phyloP scores from a whole-genome alignment of 1,140 invertebrate genomes.

The Mercenaria mercenaria region DNA sequence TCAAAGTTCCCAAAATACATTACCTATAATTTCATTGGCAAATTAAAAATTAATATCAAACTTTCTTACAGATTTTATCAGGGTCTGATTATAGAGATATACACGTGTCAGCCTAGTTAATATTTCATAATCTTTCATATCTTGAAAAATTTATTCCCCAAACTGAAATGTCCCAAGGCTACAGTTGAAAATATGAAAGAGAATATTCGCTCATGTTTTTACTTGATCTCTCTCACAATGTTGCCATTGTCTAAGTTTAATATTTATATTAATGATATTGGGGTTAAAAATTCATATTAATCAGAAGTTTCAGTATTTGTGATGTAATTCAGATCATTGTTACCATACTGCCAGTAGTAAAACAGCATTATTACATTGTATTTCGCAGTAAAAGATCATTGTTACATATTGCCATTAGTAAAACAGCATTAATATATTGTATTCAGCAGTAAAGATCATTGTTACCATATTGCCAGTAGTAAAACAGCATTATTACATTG shows the following conservation, averaged over 20 bases:
- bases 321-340: no score
- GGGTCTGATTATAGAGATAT: constrained; percentile 32
- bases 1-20: not conserved
- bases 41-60: not conserved
- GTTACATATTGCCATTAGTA: no score
- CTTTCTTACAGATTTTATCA: constrained; percentile 53
- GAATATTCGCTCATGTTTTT: not conserved
- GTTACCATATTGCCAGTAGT: no score
- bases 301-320: no score
- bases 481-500: no score
- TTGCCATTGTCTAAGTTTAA: not conserved
- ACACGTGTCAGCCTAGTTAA: constrained; percentile 64
- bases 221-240: not conserved
- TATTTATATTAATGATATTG: no score
- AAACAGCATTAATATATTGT: no score
- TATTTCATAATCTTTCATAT: constrained; percentile 67
- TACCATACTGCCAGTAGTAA: no score
- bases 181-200: constrained; percentile 12
- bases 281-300: no score
- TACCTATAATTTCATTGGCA: constrained; percentile 21
- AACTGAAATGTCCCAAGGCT: constrained; percentile 27
- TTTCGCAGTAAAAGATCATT: no score
- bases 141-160: constrained; percentile 31
- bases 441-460: no score
- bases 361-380: no score